Base-by-base conservation (phyloP, 1,140 invertebrate species). In the Drosophila mayri region DNA sequence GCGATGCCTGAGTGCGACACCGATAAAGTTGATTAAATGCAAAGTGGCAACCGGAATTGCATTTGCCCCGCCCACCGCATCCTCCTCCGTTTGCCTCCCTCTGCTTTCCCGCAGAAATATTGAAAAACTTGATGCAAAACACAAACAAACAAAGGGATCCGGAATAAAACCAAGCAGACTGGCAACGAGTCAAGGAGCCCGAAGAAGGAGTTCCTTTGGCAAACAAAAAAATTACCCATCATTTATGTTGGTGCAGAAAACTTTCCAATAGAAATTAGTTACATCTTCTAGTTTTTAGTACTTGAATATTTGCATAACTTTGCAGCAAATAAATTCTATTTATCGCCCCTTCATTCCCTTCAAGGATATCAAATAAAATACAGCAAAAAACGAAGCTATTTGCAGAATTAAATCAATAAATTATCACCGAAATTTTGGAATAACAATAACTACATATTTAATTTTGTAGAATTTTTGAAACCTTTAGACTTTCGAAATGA, bases 1-100 rank as follows among this genome's bases (percentile, higher is more conserved):
- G 76, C 62, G 77, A 55, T 38, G 52, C 52, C 52, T 55, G 52
- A 55, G 63, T 72, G 50, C 62, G 71, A 40, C 59, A 75, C 73
- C 74, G 44, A 79, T 63, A 66, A 83, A 79, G 57, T 79, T 83
- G 65, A 79, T 83, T 79, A 79, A 83, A 83, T 83, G 80, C 75
- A 83, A 76, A 83, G 50, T 81, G 66, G 44, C 37, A 50, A 50
- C 30, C n/a, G 28, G 50, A 81, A 81, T 74, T 81, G 67, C 61
- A 81, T 62, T 62, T 40, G 35, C 12, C 62, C 40, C 59, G 49
- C n/a, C 44, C 12, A 12, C 22, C 5, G 6, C 43, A 20, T 35
- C 32, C 32, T 32, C 11, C 32, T 2, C 4, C 18, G n/a, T 30
- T 30, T 25, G 11, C 12, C 20, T 49, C 44, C 52, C 47, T 12